Base-by-base conservation (phyloP, 1,140 invertebrate genomes). In the Macrostomum lignano region DNA sequence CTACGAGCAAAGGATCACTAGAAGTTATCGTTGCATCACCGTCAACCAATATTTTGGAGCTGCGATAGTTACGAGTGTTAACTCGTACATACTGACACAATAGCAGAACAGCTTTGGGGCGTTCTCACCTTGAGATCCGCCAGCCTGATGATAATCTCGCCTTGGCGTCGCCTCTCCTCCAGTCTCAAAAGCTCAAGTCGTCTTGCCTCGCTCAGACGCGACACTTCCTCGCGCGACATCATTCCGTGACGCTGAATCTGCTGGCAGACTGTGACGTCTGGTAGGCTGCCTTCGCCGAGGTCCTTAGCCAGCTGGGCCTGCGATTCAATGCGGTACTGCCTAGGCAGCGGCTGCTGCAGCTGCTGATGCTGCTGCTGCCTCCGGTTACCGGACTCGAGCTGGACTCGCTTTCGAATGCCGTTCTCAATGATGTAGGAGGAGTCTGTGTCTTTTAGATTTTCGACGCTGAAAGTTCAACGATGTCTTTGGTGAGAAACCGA, bases 41-140 rank as follows among this genome's bases (percentile, higher is more conserved):
- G n/a, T n/a, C n/a, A n/a, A n/a, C n/a, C n/a, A n/a, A n/a, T n/a
- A n/a, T n/a, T n/a, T n/a, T n/a, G n/a, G n/a, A n/a, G n/a, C n/a
- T n/a, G n/a, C n/a, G n/a, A n/a, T n/a, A n/a, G n/a, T n/a, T n/a
- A n/a, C n/a, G n/a, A n/a, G n/a, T n/a, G n/a, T n/a, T n/a, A n/a
- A n/a, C n/a, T n/a, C n/a, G n/a, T n/a, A n/a, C n/a, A n/a, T n/a
- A n/a, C n/a, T n/a, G n/a, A n/a, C n/a, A n/a, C n/a, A n/a, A n/a
- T n/a, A n/a, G n/a, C n/a, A n/a, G n/a, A n/a, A n/a, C n/a, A n/a
- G n/a, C n/a, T n/a, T n/a, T n/a, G n/a, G n/a, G n/a, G n/a, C n/a
- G n/a, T n/a, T n/a, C n/a, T 33, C 20, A 33, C 32, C 20, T 33
- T 33, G 11, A 33, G 14, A 21, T 33, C 32, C 14, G 32, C 32